Conservation (phyloP, 2,888 invertebrate genomes). For the Itoplectis maculator region DNA sequence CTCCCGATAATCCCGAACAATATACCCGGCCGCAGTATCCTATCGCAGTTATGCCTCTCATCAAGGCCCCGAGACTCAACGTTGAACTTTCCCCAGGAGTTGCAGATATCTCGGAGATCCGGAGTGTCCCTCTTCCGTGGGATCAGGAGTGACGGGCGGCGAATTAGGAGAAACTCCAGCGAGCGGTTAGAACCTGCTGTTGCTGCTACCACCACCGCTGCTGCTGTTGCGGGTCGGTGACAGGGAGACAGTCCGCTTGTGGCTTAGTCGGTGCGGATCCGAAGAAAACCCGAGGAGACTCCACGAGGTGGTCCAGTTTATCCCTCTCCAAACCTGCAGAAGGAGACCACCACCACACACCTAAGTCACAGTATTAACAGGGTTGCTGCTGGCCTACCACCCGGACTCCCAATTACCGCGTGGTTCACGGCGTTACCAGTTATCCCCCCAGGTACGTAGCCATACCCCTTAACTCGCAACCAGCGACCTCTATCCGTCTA, state of each 20-base stretch:
- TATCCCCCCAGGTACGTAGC: constrained; percentile 50
- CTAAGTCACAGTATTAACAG: constrained; percentile 14
- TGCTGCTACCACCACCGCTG: not conserved
- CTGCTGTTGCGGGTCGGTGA: not conserved
- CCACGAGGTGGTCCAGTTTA: constrained; percentile 1
- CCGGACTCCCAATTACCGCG: constrained; percentile 17
- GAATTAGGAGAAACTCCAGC: constrained; percentile 50
- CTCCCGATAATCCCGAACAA: not conserved
- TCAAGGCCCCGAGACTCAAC: constrained; percentile 8
- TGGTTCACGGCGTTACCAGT: constrained; percentile 30
- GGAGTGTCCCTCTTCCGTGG: constrained; percentile 8
- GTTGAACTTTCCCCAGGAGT: constrained; percentile 46
- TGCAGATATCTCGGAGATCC: constrained; percentile 36
- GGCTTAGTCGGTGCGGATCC: constrained; percentile 57
- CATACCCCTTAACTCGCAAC: constrained; percentile 19
- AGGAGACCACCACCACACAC: constrained; percentile 31
- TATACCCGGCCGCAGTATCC: not conserved
- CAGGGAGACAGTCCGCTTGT: constrained; percentile 34
- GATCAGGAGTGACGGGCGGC: constrained; percentile 9
- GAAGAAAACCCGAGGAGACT: constrained; percentile 37
- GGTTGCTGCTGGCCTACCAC: not conserved
- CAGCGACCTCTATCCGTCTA: not conserved
- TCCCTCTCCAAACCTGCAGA: constrained; percentile 17
- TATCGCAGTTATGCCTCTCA: not conserved
- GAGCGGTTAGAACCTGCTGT: no score